phyloP scores from a whole-genome alignment of 2,797 vertebrate genomes.

The Heliangelus exortis region DNA sequence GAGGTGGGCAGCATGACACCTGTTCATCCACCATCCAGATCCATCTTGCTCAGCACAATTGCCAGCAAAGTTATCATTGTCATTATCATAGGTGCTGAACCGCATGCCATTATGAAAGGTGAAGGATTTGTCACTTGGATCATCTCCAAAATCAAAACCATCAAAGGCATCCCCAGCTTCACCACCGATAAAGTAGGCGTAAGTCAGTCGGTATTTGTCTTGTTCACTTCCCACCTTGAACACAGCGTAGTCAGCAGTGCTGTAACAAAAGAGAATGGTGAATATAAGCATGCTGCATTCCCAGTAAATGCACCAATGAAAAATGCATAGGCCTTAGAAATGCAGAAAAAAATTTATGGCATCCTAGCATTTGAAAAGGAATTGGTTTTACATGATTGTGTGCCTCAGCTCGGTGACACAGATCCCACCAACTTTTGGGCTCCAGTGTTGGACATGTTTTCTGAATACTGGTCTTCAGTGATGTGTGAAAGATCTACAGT shows the following conservation, averaged over 20 bases:
- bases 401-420: background rate
- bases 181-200: constrained; percentile 85
- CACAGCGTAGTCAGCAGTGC: constrained; percentile 89
- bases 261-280: constrained; percentile 50
- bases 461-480: background rate
- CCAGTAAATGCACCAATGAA: background rate
- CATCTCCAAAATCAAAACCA: constrained; percentile 88
- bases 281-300: background rate
- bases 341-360: background rate
- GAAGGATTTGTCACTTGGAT: constrained; percentile 89
- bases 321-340: background rate
- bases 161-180: constrained; percentile 93
- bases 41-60: constrained; percentile 92
- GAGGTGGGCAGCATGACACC: constrained; percentile 93
- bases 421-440: background rate
- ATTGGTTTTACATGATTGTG: background rate
- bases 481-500: background rate
- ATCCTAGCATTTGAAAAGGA: background rate
- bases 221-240: constrained; percentile 86
- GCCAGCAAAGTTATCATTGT: constrained; percentile 90
- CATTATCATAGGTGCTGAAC: constrained; percentile 91
- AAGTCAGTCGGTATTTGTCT: constrained; percentile 90
- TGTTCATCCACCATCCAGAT: constrained; percentile 99
- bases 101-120: constrained; percentile 92
- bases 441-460: background rate